These are phyloP conservation scores for Ctenosaura bakeri DNA, from an alignment of 2,797 vertebrate species.

Conservation along the genomic window DNA sequence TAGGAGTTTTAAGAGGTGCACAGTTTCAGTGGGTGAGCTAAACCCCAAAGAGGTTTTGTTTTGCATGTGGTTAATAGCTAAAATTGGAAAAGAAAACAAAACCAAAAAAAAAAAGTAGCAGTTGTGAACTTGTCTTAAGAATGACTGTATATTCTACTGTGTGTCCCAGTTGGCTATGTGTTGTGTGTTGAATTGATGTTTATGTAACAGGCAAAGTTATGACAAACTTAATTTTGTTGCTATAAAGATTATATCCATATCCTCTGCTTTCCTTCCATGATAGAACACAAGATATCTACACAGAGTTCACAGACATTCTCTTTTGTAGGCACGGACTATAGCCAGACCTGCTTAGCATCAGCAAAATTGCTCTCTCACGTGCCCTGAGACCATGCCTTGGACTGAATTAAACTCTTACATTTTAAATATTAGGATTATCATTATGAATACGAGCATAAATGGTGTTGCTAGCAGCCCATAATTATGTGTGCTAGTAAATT, in stretches of 20 bases:
- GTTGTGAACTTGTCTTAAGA: not conserved
- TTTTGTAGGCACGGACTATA: no score
- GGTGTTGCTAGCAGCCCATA: not conserved
- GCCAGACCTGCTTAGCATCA: not conserved
- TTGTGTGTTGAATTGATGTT: not conserved
- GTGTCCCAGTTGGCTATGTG: not conserved
- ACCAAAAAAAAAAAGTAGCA: not conserved
- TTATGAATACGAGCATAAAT: not conserved
- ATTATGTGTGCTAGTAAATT: not conserved
- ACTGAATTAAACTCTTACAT: not conserved
- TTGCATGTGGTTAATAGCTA: conserved; percentile 20
- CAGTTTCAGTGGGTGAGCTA: conserved; percentile 13
- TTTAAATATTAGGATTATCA: not conserved
- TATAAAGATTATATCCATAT: not conserved
- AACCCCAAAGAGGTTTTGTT: conserved; percentile 34
- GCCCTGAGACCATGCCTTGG: not conserved
- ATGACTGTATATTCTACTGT: not conserved
- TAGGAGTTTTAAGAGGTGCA: not conserved
- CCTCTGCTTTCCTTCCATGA: not conserved
- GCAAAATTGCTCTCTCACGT: not conserved
- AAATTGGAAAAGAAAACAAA: not conserved
- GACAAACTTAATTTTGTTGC: not conserved
- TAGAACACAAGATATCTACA: not conserved
- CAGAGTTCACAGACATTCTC: not conserved
- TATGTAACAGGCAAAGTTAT: not conserved